Evolutionary conservation across 2,797 vertebrate species (phyloP).

Genomic region (Lerista edwardsae): DNA sequence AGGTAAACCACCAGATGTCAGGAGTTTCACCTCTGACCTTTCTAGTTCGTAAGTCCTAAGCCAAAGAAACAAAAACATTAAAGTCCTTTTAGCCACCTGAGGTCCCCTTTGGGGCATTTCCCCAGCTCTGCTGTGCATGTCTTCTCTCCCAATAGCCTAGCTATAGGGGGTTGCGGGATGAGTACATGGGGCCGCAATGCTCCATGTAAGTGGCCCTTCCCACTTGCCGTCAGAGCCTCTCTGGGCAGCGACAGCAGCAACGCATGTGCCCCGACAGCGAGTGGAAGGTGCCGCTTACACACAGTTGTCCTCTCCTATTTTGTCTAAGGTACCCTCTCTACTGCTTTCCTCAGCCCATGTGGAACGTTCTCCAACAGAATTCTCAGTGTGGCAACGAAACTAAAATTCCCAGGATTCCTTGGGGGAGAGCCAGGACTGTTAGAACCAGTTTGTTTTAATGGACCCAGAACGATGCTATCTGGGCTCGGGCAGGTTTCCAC

Average conservation of each 20-base stretch:
- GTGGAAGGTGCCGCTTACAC: no score
- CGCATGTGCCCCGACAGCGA: no score
- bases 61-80: background rate
- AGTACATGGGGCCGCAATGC: no score
- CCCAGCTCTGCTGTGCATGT: background rate
- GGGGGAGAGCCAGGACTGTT: background rate
- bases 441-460: conserved; percentile 15
- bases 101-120: background rate
- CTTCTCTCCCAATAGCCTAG: no score
- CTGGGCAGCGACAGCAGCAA: no score
- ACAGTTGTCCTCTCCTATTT: background rate
- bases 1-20: conserved; percentile 56
- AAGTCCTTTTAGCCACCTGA: background rate
- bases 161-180: no score
- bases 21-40: conserved; percentile 55
- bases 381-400: background rate
- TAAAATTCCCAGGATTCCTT: conserved; percentile 1
- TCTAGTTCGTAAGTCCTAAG: conserved; percentile 43
- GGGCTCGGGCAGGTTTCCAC: conserved; percentile 24
- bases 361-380: conserved; percentile 1
- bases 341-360: background rate
- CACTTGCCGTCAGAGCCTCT: no score
- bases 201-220: no score
- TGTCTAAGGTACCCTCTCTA: background rate
- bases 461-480: background rate